These are phyloP conservation scores for Acanthosepion pharaonis DNA, from an alignment of 2,888 invertebrate species.

Conservation along the genomic window DNA sequence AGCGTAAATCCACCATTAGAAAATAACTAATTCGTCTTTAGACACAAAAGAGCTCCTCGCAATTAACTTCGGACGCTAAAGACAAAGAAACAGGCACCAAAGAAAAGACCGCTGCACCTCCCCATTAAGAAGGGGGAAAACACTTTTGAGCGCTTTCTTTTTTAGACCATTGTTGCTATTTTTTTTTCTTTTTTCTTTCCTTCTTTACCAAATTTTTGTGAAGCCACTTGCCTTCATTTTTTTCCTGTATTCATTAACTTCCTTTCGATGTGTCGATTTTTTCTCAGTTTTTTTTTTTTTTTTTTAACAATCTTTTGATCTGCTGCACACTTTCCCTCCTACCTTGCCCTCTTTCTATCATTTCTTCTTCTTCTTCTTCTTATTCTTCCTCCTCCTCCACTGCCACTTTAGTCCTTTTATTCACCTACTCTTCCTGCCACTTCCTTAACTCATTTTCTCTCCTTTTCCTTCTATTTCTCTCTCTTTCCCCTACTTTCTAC, in stretches of 20 bases:
- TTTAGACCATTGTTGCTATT: no score
- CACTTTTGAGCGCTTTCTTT: not conserved
- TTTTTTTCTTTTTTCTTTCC: not conserved
- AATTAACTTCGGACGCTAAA: not conserved
- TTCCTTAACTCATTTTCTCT: no score
- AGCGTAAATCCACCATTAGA: constrained; percentile 8
- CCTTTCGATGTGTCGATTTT: no score
- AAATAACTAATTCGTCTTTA: not conserved
- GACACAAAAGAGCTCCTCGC: not conserved
- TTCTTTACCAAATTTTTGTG: not conserved
- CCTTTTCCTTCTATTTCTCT: no score
- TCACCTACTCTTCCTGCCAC: no score
- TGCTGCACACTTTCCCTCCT: no score
- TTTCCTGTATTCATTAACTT: not conserved
- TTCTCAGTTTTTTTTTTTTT: not conserved
- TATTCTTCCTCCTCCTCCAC: not conserved
- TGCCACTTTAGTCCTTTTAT: no score
- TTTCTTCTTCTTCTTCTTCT: not conserved
- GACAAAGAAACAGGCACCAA: not conserved
- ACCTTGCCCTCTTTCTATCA: not conserved
- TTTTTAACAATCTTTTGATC: not conserved
- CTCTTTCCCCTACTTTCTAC: no score
- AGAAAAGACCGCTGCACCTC: not conserved
- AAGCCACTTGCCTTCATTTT: not conserved
- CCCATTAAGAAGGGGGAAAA: not conserved